Percentiles rank a stretch among this genome's conserved stretches.
Evolutionary conservation across 35 echinoderm and acorn worm species (phyloP).

Genomic region (Ophiothrix spiculata): DNA sequence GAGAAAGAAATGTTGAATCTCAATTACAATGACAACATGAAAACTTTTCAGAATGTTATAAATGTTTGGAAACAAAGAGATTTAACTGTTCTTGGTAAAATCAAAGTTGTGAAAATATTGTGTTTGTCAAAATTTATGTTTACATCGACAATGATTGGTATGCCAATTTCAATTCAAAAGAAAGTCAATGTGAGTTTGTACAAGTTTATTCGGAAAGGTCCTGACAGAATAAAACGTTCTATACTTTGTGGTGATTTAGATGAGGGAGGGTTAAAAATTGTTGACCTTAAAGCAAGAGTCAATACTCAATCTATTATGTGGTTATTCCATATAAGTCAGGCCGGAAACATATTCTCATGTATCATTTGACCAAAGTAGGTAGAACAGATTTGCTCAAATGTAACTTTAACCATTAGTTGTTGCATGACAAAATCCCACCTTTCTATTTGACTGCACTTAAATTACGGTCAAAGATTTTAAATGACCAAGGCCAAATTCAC

Average conservation of each 20-base stretch:
- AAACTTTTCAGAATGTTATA: neutral
- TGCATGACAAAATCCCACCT: neutral
- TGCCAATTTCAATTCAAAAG: conserved; percentile 1
- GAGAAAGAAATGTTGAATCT: conserved; percentile 2
- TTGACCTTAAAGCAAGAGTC: neutral
- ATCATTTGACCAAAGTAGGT: neutral
- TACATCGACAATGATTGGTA: neutral
- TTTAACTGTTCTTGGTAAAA: neutral
- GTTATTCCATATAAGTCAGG: neutral
- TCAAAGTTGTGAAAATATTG: neutral
- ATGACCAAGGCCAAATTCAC: too few species aligned
- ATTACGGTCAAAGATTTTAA: neutral
- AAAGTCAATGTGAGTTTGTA: neutral
- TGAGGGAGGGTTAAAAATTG: neutral
- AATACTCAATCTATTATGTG: conserved; percentile 3
- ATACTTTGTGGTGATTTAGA: neutral
- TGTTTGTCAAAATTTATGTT: neutral
- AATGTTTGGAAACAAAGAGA: conserved; percentile 9
- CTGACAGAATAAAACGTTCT: conserved; percentile 9
- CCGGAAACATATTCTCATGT: neutral
- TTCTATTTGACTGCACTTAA: neutral
- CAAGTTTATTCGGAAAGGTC: neutral
- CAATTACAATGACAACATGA: neutral
- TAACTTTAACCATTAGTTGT: neutral
- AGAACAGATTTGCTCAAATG: neutral